phyloP scores from a whole-genome alignment of 2,888 invertebrate genomes.

The Drosophila suboccidentalis region DNA sequence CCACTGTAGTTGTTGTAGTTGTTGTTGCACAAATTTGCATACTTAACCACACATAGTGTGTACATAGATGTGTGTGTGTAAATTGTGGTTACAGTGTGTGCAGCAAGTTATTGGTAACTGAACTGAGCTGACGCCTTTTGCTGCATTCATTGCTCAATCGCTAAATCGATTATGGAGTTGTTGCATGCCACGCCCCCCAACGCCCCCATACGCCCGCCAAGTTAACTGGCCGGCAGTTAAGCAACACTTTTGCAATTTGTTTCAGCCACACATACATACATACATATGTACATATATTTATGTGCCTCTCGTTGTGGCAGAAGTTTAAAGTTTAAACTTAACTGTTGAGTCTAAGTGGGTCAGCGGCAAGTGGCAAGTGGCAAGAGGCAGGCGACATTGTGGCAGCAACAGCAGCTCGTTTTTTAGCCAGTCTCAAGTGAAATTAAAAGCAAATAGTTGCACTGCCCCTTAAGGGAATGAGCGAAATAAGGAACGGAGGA shows the following conservation, averaged over 20 bases:
- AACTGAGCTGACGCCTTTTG: constrained; percentile 9
- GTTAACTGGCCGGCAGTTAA: constrained; percentile 64
- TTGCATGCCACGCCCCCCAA: constrained; percentile 59
- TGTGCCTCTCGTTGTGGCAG: constrained; percentile 8
- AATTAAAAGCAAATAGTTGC: constrained; percentile 80
- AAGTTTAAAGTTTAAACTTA: constrained; percentile 25
- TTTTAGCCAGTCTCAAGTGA: constrained; percentile 70
- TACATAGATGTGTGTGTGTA: constrained; percentile 12
- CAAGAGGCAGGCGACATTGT: constrained; percentile 55
- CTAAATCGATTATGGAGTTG: constrained; percentile 69
- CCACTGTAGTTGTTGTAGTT: constrained; percentile 3
- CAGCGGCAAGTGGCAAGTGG: constrained; percentile 35
- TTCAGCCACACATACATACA: constrained; percentile 34
- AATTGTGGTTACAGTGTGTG: constrained; percentile 40
- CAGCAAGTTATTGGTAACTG: constrained; percentile 70
- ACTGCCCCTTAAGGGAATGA: constrained; percentile 24
- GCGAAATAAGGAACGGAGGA: neutral
- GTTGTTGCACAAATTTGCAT: constrained; percentile 58
- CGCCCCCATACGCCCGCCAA: neutral
- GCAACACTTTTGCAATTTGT: constrained; percentile 76
- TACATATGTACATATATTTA: neutral
- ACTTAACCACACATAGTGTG: constrained; percentile 34
- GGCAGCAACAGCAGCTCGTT: constrained; percentile 58
- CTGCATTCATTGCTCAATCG: constrained; percentile 33
- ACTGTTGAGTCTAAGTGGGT: constrained; percentile 19